Evolutionary conservation across 2,888 invertebrate species (phyloP).

Genomic region (Heliconius cydno): DNA sequence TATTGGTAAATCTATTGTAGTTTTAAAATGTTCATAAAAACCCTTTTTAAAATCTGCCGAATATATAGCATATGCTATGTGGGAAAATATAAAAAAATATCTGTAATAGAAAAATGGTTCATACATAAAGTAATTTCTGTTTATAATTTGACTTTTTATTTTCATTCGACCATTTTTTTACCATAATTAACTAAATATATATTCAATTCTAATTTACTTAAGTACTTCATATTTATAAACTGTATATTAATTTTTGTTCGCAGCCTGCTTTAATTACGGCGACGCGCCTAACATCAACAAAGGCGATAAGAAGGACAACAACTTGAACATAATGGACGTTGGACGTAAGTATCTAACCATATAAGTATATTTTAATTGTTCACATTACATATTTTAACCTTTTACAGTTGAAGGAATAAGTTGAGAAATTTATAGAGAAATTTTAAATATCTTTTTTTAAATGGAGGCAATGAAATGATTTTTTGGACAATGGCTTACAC

Average conservation of each 20-base stretch:
- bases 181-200: too few species aligned
- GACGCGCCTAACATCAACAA: slow-evolving; percentile 56
- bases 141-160: too few species aligned
- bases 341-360: slow-evolving; percentile 51
- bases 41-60: too few species aligned
- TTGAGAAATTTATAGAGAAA: background rate
- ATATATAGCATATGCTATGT: too few species aligned
- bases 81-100: too few species aligned
- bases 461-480: too few species aligned
- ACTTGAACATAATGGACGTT: slow-evolving; percentile 60
- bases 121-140: background rate
- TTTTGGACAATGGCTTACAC: too few species aligned
- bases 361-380: background rate
- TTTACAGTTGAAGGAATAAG: background rate
- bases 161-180: too few species aligned
- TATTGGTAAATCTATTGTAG: too few species aligned
- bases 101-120: background rate
- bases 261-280: slow-evolving; percentile 81
- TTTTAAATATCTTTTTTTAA: background rate
- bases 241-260: slow-evolving; percentile 53
- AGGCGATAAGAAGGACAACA: slow-evolving; percentile 56
- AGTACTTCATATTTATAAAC: background rate
- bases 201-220: too few species aligned
- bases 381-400: background rate
- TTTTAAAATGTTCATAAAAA: too few species aligned